Percentiles rank a stretch among this genome's conserved stretches.
These are phyloP conservation scores for Rhynchomys soricoides DNA, from an alignment of 2,113 vertebrate species.

Conservation along the genomic window DNA sequence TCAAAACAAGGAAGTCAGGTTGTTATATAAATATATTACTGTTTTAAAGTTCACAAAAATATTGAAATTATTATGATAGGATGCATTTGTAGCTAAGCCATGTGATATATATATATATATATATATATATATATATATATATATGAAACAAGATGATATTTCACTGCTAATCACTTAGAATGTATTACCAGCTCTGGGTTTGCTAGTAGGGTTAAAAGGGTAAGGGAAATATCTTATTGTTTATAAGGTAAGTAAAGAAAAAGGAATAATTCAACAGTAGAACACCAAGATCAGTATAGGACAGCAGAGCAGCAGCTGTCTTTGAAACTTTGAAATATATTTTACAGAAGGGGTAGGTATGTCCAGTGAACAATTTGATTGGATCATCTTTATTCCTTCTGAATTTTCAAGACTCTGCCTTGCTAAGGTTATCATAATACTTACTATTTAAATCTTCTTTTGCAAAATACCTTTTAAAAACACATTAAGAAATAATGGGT, in stretches of 20 bases:
- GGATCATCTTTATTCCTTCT: neutral
- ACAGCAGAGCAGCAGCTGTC: neutral
- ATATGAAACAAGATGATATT: neutral
- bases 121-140: neutral
- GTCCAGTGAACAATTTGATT: neutral
- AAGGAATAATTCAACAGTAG: neutral
- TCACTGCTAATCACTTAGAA: neutral
- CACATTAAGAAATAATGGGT: no score
- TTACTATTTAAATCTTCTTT: neutral
- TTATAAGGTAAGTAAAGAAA: neutral
- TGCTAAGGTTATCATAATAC: neutral
- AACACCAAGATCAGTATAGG: neutral
- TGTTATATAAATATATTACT: neutral
- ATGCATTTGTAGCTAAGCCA: neutral
- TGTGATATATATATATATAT: neutral
- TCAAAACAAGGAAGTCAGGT: constrained; percentile 54
- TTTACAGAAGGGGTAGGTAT: rapidly evolving
- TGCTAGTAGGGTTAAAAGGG: neutral
- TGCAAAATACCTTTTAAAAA: neutral
- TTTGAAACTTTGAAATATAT: neutral
- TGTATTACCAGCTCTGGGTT: neutral
- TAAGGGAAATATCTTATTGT: neutral
- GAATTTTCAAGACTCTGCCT: neutral
- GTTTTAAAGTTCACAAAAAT: neutral
- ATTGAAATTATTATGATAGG: no score